These are phyloP conservation scores for Hymenochirus boettgeri DNA, from an alignment of 2,113 vertebrate genomes.

Conservation along the genomic window DNA sequence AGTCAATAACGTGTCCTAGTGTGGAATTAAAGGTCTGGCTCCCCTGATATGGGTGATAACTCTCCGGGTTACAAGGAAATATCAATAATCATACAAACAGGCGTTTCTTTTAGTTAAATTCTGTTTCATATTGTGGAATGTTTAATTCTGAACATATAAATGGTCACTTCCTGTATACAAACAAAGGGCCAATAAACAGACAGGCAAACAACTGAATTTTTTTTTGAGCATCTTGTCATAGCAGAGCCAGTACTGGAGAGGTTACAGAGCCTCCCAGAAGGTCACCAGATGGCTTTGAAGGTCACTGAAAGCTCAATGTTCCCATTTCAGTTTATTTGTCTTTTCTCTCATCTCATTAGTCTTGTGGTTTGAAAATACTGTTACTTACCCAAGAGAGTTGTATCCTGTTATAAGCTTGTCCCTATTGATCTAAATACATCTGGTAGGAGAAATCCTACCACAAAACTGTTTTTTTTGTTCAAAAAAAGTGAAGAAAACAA, in stretches of 20 bases:
- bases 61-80: no score
- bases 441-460: neutral
- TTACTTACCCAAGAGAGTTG: slow-evolving; percentile 15
- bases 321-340: slow-evolving; percentile 12
- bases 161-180: slow-evolving; percentile 1
- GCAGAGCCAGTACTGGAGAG: neutral
- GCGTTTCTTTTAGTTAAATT: no score
- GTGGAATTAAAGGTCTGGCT: no score
- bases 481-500: no score
- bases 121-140: no score
- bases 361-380: slow-evolving; percentile 31
- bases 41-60: no score
- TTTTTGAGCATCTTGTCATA: slow-evolving; percentile 6
- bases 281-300: slow-evolving; percentile 32
- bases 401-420: slow-evolving; percentile 7
- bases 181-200: slow-evolving; percentile 9
- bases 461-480: neutral
- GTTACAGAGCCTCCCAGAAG: slow-evolving; percentile 4
- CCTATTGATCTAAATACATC: slow-evolving; percentile 25
- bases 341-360: slow-evolving; percentile 22
- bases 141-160: neutral
- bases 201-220: neutral
- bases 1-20: no score
- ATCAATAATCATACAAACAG: no score
- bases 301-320: slow-evolving; percentile 11